Evolutionary conservation across 2,888 invertebrate genomes (phyloP).

Genomic region (Calameuta pallipes): DNA sequence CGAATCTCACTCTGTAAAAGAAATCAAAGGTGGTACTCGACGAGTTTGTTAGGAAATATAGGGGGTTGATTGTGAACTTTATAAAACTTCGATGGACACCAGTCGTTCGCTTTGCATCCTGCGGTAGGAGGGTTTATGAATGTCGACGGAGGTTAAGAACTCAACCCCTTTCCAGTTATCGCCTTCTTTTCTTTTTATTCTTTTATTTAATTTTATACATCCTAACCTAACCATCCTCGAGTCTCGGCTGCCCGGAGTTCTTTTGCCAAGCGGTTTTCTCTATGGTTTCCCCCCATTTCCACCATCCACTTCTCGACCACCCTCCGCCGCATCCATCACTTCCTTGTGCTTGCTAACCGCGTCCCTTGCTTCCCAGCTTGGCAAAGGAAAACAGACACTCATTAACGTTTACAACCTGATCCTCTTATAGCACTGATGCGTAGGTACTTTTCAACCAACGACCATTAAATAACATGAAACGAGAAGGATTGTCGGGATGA

Average conservation of each 20-base stretch:
- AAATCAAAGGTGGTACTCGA: neutral
- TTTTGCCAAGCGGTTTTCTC: slow-evolving; percentile 16
- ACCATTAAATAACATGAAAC: neutral
- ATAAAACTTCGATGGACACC: neutral
- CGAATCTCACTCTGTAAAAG: neutral
- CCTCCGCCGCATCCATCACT: neutral
- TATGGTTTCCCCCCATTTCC: neutral
- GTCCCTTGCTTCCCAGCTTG: neutral
- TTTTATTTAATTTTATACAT: slow-evolving; percentile 20
- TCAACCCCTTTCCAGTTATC: slow-evolving; percentile 8
- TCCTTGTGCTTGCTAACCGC: neutral
- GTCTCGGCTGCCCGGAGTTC: neutral
- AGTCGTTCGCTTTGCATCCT: neutral
- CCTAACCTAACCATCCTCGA: neutral
- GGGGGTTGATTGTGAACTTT: neutral
- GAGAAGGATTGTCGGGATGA: neutral
- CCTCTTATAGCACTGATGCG: slow-evolving; percentile 7
- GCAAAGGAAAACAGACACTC: slow-evolving; percentile 14
- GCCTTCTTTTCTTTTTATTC: slow-evolving; percentile 14
- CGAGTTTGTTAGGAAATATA: neutral
- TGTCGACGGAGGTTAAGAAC: slow-evolving; percentile 20
- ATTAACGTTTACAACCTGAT: slow-evolving; percentile 13
- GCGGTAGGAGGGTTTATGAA: slow-evolving; percentile 4
- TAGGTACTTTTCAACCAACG: neutral
- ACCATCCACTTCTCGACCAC: neutral